Conservation (phyloP, 2,888 invertebrate genomes). For the Papilio gigon region DNA sequence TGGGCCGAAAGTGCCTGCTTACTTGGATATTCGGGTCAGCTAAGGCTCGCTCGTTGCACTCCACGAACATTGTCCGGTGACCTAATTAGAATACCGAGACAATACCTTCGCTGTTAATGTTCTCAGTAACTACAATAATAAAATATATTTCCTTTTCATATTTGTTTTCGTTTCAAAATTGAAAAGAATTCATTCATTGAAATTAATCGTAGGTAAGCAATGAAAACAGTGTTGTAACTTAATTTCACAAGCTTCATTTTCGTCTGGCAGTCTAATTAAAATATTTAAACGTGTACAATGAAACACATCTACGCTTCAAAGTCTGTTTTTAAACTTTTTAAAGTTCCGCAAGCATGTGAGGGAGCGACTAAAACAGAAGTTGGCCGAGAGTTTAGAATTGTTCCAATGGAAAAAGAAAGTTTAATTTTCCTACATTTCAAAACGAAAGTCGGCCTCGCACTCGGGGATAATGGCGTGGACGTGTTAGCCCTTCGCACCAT, state of each 20-base stretch:
- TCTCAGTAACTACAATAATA: neutral
- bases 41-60: slow-evolving; percentile 31
- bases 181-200: neutral
- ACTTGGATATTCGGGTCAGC: slow-evolving; percentile 40
- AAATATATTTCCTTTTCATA: neutral
- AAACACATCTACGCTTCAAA: slow-evolving; percentile 70
- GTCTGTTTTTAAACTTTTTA: slow-evolving; percentile 67
- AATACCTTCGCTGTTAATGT: slow-evolving; percentile 24
- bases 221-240: no score
- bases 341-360: slow-evolving; percentile 79
- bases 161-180: neutral
- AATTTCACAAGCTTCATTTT: slow-evolving; percentile 45
- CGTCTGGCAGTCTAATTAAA: slow-evolving; percentile 67
- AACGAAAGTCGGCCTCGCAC: slow-evolving; percentile 70
- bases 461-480: slow-evolving; percentile 73
- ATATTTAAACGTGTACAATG: slow-evolving; percentile 65
- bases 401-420: slow-evolving; percentile 77
- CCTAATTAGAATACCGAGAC: slow-evolving; percentile 33
- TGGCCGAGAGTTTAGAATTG: slow-evolving; percentile 77
- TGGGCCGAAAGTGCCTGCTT: slow-evolving; percentile 41
- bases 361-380: slow-evolving; percentile 79
- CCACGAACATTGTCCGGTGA: slow-evolving; percentile 32
- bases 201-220: no score
- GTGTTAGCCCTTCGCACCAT: slow-evolving; percentile 57
- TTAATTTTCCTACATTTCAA: slow-evolving; percentile 79